Evolutionary conservation across 2,888 invertebrate species (phyloP), one percentile per base, ranked within the genome.

Genomic region (Pilophorus perplexus): DNA sequence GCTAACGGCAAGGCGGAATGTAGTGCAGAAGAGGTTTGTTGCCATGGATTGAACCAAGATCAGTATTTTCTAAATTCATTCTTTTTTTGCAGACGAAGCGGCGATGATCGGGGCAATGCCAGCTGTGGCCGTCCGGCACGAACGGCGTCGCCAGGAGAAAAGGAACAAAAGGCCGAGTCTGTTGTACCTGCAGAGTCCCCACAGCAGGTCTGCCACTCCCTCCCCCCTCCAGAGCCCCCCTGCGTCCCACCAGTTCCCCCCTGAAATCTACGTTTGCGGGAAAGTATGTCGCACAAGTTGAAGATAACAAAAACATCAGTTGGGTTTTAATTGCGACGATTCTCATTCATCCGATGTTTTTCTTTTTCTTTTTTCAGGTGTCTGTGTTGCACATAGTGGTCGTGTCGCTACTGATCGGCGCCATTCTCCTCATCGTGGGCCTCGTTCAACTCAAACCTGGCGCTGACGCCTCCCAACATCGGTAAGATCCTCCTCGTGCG

Each of bases 101-200:
- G 69, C 69, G 78, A 90, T 90, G 90, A 90, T 90, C 76, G 89
- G 89, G 73, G 89, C 90, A 70, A 89, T 90, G 89, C 89, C 89
- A 77, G 89, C 90, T 72, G 89, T 90, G 79, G 89, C 90, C 66
- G 88, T 89, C 55, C 85, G 89, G 77, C 88, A 89, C 78, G 89
- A 89, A 79, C 80, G 89, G 73, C 82, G 88, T 68, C 85, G 88
- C 71, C 84, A 84, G 74, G 87, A 88, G 77, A 88, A 87, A 77
- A 80, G 86, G 65, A 77, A 78, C 72, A 83, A 87, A 75, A 75
- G 79, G 67, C 80, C 79, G 3, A 79, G 78, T 74, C 85, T 87
- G 77, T 81, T 87, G 73, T 86, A 85, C 71, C 81, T 87, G 76
- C 76, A 84, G 71, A 80, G 81, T 37, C 85, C 85, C 27, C 80